Conservation (phyloP, 2,797 vertebrate species). For the Falco naumanni region DNA sequence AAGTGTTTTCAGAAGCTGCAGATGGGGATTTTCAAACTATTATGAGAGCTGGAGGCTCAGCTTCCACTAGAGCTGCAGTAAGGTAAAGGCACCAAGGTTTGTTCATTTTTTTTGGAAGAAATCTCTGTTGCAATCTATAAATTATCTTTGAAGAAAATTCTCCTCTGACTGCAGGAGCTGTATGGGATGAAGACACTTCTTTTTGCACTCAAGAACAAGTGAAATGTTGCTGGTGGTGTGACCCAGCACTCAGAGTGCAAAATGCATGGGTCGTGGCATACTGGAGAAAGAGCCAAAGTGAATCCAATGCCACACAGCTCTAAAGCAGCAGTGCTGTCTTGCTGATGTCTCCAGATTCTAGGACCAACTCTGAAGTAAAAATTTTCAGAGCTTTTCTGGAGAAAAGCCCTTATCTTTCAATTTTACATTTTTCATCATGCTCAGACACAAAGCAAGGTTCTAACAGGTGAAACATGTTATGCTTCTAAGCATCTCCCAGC, state of each 20-base stretch:
- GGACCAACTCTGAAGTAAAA: neutral
- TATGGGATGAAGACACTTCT: constrained; percentile 15
- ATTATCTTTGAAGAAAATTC: constrained; percentile 30
- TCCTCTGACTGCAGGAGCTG: neutral
- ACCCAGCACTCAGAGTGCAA: neutral
- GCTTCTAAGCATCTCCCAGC: constrained; percentile 1
- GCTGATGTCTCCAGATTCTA: constrained; percentile 27
- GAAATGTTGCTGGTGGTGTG: neutral
- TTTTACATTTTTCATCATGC: neutral
- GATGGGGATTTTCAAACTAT: neutral
- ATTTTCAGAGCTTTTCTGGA: neutral
- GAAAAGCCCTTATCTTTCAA: neutral
- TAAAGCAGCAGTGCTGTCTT: neutral
- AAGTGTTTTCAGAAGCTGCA: neutral
- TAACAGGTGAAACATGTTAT: neutral
- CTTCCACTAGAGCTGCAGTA: neutral
- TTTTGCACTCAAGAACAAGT: constrained; percentile 23
- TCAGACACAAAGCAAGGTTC: neutral
- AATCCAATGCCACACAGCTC: neutral
- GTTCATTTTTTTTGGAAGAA: neutral
- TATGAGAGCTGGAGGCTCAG: neutral
- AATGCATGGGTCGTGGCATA: neutral
- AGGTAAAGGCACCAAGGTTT: neutral
- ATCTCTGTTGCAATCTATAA: neutral
- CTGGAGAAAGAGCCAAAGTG: neutral